These are phyloP conservation scores for Drosophila nigromelanica DNA, from an alignment of 1,140 invertebrate species.

Conservation along the genomic window DNA sequence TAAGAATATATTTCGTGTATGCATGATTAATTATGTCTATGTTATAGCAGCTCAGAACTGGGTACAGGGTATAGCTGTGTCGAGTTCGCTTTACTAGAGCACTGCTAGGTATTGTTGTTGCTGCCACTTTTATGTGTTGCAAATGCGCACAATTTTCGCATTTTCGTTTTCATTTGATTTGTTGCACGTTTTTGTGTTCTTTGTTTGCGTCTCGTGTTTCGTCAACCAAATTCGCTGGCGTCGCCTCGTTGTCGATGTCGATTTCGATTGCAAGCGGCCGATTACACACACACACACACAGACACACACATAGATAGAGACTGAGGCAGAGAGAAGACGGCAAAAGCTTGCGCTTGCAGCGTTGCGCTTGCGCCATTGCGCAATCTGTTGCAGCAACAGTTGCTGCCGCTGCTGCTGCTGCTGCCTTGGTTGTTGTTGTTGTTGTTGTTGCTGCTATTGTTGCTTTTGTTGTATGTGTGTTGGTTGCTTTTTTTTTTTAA, in stretches of 20 bases:
- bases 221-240: slow-evolving; percentile 30
- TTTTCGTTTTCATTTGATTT: slow-evolving; percentile 45
- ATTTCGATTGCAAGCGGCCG: slow-evolving; percentile 38
- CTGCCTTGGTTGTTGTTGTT: neutral
- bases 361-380: slow-evolving; percentile 34
- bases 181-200: slow-evolving; percentile 41
- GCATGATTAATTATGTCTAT: neutral
- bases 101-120: neutral
- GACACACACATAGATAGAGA: neutral
- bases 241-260: slow-evolving; percentile 13
- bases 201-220: slow-evolving; percentile 29
- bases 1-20: neutral
- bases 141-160: slow-evolving; percentile 35
- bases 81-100: no score
- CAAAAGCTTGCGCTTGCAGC: slow-evolving; percentile 32
- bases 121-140: slow-evolving; percentile 5
- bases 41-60: no score
- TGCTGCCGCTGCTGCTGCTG: neutral
- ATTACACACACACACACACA: slow-evolving; percentile 27
- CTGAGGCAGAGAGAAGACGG: neutral
- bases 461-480: slow-evolving; percentile 5
- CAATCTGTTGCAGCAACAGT: slow-evolving; percentile 30
- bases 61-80: no score
- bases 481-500: neutral
- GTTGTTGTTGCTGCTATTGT: slow-evolving; percentile 4